Evolutionary conservation across 2,797 vertebrate species (phyloP), one percentile per base, ranked within the genome.

Genomic region (Gymnothorax reevesii): DNA sequence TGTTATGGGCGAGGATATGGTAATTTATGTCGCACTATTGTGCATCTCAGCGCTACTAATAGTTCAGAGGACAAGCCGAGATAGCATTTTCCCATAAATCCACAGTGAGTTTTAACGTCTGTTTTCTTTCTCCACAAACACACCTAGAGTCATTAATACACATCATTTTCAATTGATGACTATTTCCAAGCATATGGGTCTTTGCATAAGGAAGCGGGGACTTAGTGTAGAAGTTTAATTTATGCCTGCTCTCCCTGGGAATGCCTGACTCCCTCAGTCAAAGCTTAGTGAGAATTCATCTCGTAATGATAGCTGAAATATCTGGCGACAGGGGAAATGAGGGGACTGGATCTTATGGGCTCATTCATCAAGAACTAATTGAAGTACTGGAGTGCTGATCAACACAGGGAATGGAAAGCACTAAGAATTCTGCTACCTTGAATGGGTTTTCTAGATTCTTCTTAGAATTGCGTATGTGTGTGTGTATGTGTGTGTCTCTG

Each of bases 301-400:
- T 98, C 97, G 96, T 96, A 97, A 96, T 96, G 96, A 94, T 96
- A 96, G 96, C 94, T 96, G 95, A 97, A 96, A 97, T 97, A 97
- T 97, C 96, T 96, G 92, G 96, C 96, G 95, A 96, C 96, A 96
- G 95, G 96, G 97, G 97, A 98, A 98, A 97, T 97, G 97, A 98
- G 97, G 97, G 96, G 96, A 97, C 96, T 95, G 95, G 95, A 96
- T 97, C 97, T 98, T 97, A 97, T 97, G 96, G 96, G 96, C 96
- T 98, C 97, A 97, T 98, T 99, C 98, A 98, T 98, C 98, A 99
- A 98, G 97, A 98, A 98, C 97, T 98, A 98, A 98, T 99, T 98
- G 97, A 99, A 98, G 97, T 96, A 96, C 97, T 96, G 96, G 96
- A 97, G 96, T 95, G 96, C 97, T 97, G 97, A 98, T 97, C 75